Evolutionary conservation across 2,797 vertebrate species (phyloP).

Genomic region (Melanotaenia pygmaea): DNA sequence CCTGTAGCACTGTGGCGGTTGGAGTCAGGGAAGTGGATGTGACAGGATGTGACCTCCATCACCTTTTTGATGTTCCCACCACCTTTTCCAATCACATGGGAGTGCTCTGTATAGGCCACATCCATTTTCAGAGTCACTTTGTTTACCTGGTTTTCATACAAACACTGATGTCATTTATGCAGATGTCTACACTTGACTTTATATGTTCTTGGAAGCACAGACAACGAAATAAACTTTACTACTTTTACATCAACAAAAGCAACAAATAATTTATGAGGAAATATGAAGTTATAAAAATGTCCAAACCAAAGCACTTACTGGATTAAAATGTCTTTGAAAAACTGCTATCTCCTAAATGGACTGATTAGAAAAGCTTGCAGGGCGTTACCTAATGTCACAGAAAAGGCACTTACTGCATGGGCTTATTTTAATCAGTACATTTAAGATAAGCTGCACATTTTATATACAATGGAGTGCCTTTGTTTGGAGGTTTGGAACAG

Average conservation of each 20-base stretch:
- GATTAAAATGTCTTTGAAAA: not conserved
- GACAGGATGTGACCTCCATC: slow-evolving; percentile 87
- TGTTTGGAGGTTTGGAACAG: not conserved
- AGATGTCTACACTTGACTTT: not conserved
- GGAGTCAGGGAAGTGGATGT: slow-evolving; percentile 88
- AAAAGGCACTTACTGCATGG: not conserved
- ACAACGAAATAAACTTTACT: not conserved
- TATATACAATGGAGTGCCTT: not conserved
- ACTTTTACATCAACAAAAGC: not conserved
- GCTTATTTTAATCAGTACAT: not conserved
- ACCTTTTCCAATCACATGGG: slow-evolving; percentile 87
- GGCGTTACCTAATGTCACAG: not conserved
- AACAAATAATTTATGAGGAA: not conserved
- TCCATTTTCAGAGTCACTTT: slow-evolving; percentile 89
- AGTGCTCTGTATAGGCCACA: slow-evolving; percentile 86
- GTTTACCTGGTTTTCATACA: slow-evolving; percentile 77
- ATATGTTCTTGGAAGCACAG: not conserved
- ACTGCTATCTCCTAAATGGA: not conserved
- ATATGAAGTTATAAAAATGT: not conserved
- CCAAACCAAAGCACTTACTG: not conserved
- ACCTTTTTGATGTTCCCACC: slow-evolving; percentile 88
- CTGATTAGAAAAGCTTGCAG: not conserved
- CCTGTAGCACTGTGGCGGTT: slow-evolving; percentile 81
- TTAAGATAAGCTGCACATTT: not conserved
- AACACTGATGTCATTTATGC: slow-evolving; percentile 19